phyloP scores from a whole-genome alignment of 1,140 invertebrate species.

The Hormaphis cornu region DNA sequence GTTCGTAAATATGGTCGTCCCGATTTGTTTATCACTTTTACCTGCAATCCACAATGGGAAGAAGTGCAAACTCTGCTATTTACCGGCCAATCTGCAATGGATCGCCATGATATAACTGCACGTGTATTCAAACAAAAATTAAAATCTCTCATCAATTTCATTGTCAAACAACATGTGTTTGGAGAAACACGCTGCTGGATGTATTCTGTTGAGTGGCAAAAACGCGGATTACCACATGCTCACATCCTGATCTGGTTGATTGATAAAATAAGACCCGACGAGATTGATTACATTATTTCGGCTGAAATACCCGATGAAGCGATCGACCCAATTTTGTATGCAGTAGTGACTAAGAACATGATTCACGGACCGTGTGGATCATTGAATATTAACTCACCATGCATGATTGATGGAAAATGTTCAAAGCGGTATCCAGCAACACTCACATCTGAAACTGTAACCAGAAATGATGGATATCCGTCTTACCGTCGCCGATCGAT shows the following conservation, averaged over 20 bases:
- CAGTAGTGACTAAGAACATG: conserved; percentile 45
- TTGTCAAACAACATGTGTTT: too few species aligned
- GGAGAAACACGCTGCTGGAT: too few species aligned
- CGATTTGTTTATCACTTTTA: conserved; percentile 44
- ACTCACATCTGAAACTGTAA: conserved; percentile 38
- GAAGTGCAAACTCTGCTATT: conserved; percentile 39
- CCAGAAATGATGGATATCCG: conserved; percentile 42
- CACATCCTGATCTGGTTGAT: conserved; percentile 43
- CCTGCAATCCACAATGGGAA: conserved; percentile 47
- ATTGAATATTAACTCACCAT: conserved; percentile 44
- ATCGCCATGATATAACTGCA: conserved; percentile 34
- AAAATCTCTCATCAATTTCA: too few species aligned
- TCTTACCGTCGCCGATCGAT: conserved; percentile 38
- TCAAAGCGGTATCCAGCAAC: conserved; percentile 42
- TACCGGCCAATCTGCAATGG: conserved; percentile 38
- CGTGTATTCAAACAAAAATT: conserved; percentile 35
- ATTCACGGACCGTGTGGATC: conserved; percentile 49
- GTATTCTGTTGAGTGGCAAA: too few species aligned
- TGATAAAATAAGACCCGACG: conserved; percentile 38
- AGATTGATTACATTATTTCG: conserved; percentile 46
- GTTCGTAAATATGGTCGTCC: conserved; percentile 44
- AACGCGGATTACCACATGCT: too few species aligned
- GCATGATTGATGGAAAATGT: conserved; percentile 46
- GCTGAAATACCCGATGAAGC: conserved; percentile 48
- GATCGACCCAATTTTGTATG: conserved; percentile 42